phyloP scores from a whole-genome alignment of 2,113 vertebrate genomes.

The Hyperoodon ampullatus region DNA sequence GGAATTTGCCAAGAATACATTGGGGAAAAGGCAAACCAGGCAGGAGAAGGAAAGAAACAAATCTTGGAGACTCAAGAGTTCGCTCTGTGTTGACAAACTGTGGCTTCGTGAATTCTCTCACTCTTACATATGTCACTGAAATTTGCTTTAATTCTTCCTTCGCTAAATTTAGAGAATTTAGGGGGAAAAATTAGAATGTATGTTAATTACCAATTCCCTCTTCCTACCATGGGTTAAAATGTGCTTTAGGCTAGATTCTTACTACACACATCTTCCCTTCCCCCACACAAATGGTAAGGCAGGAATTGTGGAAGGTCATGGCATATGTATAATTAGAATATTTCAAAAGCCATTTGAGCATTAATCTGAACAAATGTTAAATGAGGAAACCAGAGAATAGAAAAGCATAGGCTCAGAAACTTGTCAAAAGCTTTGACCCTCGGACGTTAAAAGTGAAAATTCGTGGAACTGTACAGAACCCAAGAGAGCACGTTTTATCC shows the following conservation, averaged over 20 bases:
- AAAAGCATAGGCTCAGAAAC: not conserved
- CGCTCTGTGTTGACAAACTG: not conserved
- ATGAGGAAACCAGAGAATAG: not conserved
- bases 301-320: not conserved
- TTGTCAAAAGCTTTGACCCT: not conserved
- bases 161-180: not conserved
- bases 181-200: not conserved
- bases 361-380: not conserved
- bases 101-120: not conserved
- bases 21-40: no score
- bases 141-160: not conserved
- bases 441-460: not conserved
- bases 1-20: not conserved
- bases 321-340: not conserved
- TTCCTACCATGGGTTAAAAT: fast-evolving
- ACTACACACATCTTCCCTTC: fast-evolving
- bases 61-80: not conserved
- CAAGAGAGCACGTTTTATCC: not conserved
- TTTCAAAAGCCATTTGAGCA: not conserved
- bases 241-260: no score
- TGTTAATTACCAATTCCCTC: not conserved
- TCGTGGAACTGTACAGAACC: no score
- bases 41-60: no score
- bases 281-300: not conserved
- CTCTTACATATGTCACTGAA: no score